Evolutionary conservation across 2,888 invertebrate species (phyloP), one percentile per base, ranked within the genome.

Genomic region (Synergus japonicus): DNA sequence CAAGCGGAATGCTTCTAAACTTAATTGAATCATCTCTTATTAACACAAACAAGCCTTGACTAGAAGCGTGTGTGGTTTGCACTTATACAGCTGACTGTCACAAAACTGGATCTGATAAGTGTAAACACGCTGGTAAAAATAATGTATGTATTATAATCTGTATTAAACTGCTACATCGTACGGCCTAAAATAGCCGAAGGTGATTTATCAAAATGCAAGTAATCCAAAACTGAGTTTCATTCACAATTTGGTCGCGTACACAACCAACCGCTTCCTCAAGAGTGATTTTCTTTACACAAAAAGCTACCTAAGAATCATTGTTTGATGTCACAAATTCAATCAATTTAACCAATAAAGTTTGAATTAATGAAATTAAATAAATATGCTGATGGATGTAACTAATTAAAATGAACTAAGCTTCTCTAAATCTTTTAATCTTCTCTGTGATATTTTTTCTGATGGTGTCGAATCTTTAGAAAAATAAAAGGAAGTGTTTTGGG

Each of bases 11-110:
- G 54, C 37, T 54, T 37, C 37, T 54, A 58, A 58, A 77, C 63
- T 67, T 67, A 46, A 63, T 67, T 73, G 67, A 78, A 69, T 78
- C 78, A 78, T 44, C 49, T 60, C 13, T 63, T 60, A 73, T 80
- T 78, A 76, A 66, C 76, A 67, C 58, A 64, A 67, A 58, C 44
- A 37, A 76, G 58, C 66, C 76, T 78, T 78, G 76, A 43, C 46
- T 79, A 18, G 54, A 43, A 41, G 54, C 22, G 29, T 54, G 49
- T 37, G 54, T 37, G 10, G n/a, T 10, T 37, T 73, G 29, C 29
- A 63, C 63, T 73, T 67, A 69, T 69, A 54, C 37, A 22, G 49
- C 54, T 54, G 54, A 58, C 54, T 73, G 73, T 73, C 73, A 69
- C 37, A 54, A 37, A 41, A 54, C 73, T 73, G 10, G 37, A 54